Conservation (phyloP, 2,797 vertebrate genomes). For the Falco biarmicus region DNA sequence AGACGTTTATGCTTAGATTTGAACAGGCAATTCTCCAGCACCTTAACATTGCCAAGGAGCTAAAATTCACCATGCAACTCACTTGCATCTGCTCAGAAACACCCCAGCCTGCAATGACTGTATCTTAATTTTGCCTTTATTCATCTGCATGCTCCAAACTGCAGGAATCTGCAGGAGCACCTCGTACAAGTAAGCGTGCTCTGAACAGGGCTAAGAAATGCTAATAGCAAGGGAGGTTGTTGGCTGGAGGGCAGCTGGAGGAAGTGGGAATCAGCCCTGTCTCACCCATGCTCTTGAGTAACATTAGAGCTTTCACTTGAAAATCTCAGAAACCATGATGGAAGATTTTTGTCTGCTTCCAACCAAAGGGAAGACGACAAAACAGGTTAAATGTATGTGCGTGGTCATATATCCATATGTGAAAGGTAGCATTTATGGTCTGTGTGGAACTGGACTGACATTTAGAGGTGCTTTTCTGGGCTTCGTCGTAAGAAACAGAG, state of each 20-base stretch:
- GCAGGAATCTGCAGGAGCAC: not conserved
- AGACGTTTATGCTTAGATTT: not conserved
- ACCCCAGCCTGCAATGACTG: rapidly evolving
- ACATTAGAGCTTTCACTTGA: not conserved
- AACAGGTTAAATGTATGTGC: not conserved
- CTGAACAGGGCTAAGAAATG: not conserved
- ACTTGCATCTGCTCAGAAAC: not conserved
- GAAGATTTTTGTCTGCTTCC: not conserved
- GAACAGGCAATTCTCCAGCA: not conserved
- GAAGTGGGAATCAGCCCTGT: not conserved
- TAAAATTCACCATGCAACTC: not conserved
- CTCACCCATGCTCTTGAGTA: not conserved
- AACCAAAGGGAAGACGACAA: not conserved
- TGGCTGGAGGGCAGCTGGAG: not conserved
- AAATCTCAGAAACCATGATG: not conserved
- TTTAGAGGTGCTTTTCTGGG: not conserved
- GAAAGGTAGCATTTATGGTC: not conserved
- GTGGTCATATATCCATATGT: not conserved
- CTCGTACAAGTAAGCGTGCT: not conserved
- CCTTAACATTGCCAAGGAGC: not conserved
- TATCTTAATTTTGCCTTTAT: not conserved
- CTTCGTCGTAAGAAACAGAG: not conserved
- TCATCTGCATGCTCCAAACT: not conserved
- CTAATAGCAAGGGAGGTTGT: not conserved
- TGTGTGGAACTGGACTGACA: not conserved